Percentiles rank a stretch among this genome's conserved stretches.
These are phyloP conservation scores for Phasia obesa DNA, from an alignment of 2,888 invertebrate genomes.

Conservation along the genomic window DNA sequence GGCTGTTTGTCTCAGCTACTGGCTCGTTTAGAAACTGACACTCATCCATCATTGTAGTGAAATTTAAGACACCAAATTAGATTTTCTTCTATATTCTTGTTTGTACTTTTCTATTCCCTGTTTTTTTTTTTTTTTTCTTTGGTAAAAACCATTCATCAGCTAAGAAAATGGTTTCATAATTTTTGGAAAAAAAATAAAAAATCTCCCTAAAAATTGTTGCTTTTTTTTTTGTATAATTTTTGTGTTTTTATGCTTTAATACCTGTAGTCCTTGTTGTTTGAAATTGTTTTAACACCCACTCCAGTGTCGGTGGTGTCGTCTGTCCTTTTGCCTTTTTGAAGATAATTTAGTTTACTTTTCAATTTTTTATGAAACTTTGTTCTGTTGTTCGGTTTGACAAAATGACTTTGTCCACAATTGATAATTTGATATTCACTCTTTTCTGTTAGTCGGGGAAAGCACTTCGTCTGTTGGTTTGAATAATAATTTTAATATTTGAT, in stretches of 20 bases:
- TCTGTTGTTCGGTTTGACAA: conserved; percentile 65
- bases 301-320: conserved; percentile 34
- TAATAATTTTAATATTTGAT: conserved; percentile 56
- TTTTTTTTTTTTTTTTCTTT: conserved; percentile 1
- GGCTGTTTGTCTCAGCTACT: conserved; percentile 38
- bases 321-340: conserved; percentile 50
- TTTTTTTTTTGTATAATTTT: conserved; percentile 27
- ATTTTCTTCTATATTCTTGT: conserved; percentile 57
- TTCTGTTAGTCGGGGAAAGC: conserved; percentile 25
- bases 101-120: neutral
- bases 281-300: conserved; percentile 57
- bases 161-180: conserved; percentile 48
- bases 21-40: conserved; percentile 67
- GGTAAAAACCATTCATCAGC: conserved; percentile 14
- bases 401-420: conserved; percentile 76
- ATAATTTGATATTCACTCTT: conserved; percentile 80
- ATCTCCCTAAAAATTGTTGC: conserved; percentile 58
- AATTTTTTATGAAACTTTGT: conserved; percentile 14
- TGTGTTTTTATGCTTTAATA: conserved; percentile 59
- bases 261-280: conserved; percentile 39
- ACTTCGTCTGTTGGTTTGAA: conserved; percentile 16
- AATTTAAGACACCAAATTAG: conserved; percentile 68
- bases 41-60: conserved; percentile 69
- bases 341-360: conserved; percentile 66
- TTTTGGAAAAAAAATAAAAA: conserved; percentile 35